Base-by-base conservation (phyloP, 2,888 invertebrate genomes). In the Erebia aethiops region DNA sequence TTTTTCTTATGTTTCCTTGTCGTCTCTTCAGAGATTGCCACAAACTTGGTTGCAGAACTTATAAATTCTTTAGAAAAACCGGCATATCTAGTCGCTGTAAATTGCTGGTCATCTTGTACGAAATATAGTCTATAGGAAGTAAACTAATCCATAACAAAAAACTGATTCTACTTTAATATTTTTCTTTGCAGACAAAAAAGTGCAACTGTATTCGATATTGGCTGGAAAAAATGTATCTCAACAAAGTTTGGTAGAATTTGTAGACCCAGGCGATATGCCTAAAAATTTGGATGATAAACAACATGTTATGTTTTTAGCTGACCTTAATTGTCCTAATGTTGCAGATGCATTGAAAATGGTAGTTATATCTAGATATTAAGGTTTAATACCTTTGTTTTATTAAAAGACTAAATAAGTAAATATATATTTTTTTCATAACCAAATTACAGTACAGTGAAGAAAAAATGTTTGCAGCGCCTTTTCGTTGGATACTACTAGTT, bases 271-370 rank as follows among this genome's bases (percentile, higher is more conserved):
- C n/a, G 64, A 76, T n/a, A 77, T 82, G 16, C 76, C 79, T 2
- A 72, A 76, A 62, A 75, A 81, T 14, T 77, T 84, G 70, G 77
- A 79, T 13, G 79, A 81, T 62, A 85, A 87, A 70, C 86, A 88
- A 68, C 80, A 86, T 58, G 77, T 85, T 2, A 79, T 89, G 16
- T 87, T 91, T 76, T 54, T 92, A 13, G 82, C 80, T 2, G 89
- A 92, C 76, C 74, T 91, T 2, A 76, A 73, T 4, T 92, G 92
- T 76, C 81, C 83, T 9, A 78, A 87, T 71, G 80, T 84, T 46
- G 65, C 76, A 1, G 49, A 73, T 2, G 84, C 83, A 72, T 80
- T 90, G 21, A 73, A 82, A 76, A 95, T 97, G 76, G 97, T 97
- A 2, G 94, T 96, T 49, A 26, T 11, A 60, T 35, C 16, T 51